Percentiles rank a stretch among this genome's conserved stretches.
Evolutionary conservation across 2,797 vertebrate genomes (phyloP).

Genomic region (Rhinoraja longicauda): DNA sequence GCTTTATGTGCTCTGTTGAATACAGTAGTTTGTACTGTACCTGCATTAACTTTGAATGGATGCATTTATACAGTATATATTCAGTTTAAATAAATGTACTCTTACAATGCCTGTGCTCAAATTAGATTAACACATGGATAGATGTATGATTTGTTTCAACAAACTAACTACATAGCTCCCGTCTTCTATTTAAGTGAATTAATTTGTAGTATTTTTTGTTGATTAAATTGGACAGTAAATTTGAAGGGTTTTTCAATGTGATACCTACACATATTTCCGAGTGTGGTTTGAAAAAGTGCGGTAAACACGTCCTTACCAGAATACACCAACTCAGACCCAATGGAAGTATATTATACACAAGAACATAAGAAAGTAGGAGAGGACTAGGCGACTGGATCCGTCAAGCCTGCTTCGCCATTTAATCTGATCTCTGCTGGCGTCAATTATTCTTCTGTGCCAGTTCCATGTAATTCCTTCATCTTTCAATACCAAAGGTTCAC

Average conservation of each 20-base stretch:
- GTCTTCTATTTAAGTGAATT: neutral
- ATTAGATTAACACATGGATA: neutral
- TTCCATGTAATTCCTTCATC: no score
- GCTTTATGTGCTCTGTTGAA: conserved; percentile 3
- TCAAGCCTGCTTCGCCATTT: no score
- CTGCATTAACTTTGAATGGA: conserved; percentile 22
- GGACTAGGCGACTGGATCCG: no score
- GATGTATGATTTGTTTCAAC: neutral
- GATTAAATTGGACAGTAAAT: neutral
- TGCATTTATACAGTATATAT: neutral
- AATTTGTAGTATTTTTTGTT: conserved; percentile 8
- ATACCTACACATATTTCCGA: neutral
- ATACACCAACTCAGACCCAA: neutral
- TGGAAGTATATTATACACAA: neutral
- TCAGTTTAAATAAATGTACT: neutral
- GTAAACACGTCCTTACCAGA: neutral
- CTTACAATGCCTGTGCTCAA: neutral
- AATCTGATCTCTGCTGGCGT: no score
- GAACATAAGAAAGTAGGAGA: no score
- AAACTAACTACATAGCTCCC: neutral
- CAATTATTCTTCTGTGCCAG: no score
- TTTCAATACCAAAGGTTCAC: no score
- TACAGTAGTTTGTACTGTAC: neutral
- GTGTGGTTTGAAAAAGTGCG: neutral
- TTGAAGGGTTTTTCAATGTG: neutral